phyloP scores from a whole-genome alignment of 1,140 invertebrate genomes.

The Cryptotermes secundus region DNA sequence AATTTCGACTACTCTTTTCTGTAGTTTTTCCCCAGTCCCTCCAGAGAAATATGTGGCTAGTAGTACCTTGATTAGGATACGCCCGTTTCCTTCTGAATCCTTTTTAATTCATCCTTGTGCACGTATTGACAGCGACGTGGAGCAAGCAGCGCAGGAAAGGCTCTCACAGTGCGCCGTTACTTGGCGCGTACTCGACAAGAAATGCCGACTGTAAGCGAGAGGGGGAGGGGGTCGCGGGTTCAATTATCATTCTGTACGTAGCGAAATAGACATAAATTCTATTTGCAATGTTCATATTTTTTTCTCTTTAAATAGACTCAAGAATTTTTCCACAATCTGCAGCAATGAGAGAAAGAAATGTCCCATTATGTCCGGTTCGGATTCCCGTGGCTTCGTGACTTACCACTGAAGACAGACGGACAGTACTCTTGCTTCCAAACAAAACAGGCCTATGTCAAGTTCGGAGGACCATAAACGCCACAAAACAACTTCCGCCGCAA shows the following conservation, averaged over 20 bases:
- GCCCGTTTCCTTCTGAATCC: too few species aligned
- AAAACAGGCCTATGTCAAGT: neutral
- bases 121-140: too few species aligned
- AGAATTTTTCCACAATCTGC: constrained; percentile 19
- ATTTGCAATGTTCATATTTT: neutral
- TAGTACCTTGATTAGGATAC: too few species aligned
- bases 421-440: neutral
- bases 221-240: too few species aligned
- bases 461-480: too few species aligned
- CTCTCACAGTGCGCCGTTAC: too few species aligned
- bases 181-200: neutral
- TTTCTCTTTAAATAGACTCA: neutral
- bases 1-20: too few species aligned
- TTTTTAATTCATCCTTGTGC: too few species aligned
- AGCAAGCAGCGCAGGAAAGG: too few species aligned
- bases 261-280: neutral
- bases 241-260: constrained; percentile 5
- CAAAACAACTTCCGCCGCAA: too few species aligned
- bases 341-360: constrained; percentile 4
- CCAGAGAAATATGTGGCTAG: too few species aligned
- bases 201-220: neutral
- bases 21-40: too few species aligned
- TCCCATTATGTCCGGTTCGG: neutral
- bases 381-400: neutral
- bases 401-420: neutral